Conservation (phyloP, 1,140 invertebrate species). For the Druon quercuslanigerum region DNA sequence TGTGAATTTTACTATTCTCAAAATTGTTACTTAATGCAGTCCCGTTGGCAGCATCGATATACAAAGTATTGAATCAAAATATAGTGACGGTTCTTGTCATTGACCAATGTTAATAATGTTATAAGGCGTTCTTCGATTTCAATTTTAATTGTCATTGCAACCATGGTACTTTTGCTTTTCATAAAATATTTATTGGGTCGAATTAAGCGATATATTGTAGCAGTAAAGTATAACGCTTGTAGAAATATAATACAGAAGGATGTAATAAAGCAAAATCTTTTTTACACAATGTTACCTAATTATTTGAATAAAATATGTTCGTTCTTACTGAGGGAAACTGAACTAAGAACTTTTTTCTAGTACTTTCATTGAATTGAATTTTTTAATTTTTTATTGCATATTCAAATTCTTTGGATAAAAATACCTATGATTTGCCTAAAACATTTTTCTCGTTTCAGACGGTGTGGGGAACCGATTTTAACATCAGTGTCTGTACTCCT, state of each 20-base stretch:
- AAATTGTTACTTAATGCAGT: no score
- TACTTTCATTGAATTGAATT: no score
- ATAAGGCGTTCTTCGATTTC: neutral
- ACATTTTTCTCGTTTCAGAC: no score
- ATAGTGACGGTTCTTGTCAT: neutral
- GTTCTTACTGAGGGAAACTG: neutral
- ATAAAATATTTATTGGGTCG: neutral
- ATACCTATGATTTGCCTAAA: no score
- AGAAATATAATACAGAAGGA: neutral
- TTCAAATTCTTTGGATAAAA: no score
- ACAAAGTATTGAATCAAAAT: neutral
- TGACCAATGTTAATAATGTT: neutral
- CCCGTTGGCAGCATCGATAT: neutral
- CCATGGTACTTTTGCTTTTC: neutral
- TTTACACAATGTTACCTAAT: neutral
- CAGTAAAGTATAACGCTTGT: neutral
- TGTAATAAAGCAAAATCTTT: neutral
- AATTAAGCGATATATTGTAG: neutral
- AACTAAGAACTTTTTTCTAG: no score
- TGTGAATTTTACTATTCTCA: no score
- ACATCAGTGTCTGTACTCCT: no score
- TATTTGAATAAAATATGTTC: neutral
- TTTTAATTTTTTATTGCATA: no score
- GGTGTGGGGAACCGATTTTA: no score
- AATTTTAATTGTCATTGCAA: conserved; percentile 4